Evolutionary conservation across 2,113 vertebrate genomes (phyloP).

Genomic region (Aptenodytes forsteri): DNA sequence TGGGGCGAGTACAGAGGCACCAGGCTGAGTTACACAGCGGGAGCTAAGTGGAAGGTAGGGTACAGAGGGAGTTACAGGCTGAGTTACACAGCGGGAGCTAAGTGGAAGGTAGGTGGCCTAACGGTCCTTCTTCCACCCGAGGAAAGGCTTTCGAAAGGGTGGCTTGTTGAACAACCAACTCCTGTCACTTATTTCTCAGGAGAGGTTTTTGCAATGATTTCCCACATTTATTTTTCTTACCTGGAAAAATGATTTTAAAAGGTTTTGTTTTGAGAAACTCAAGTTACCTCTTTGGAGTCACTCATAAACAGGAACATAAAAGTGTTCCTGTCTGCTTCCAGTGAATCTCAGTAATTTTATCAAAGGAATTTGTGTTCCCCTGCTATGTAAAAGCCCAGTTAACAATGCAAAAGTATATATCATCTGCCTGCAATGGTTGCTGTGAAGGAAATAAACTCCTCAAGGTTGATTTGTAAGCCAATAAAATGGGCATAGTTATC

Average conservation of each 20-base stretch:
- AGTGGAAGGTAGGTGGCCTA: background rate
- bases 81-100: background rate
- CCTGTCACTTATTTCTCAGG: background rate
- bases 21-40: background rate
- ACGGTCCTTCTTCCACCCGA: background rate
- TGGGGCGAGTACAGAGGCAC: background rate
- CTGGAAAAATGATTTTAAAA: background rate
- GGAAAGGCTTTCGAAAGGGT: background rate
- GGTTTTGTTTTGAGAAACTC: background rate
- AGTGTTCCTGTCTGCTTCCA: background rate
- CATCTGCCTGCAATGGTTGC: background rate
- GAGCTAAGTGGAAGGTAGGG: background rate
- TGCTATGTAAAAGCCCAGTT: background rate
- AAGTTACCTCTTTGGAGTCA: background rate
- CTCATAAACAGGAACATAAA: constrained; percentile 33
- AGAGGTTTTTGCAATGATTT: background rate
- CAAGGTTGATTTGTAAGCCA: background rate
- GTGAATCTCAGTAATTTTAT: constrained; percentile 36
- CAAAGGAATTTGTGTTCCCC: background rate
- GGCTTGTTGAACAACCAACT: background rate
- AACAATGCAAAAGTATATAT: background rate
- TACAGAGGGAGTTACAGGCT: too few relatives aligned
- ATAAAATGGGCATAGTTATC: background rate
- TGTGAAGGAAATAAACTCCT: background rate
- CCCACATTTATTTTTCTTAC: background rate